Conservation (phyloP, 2,797 vertebrate genomes). For the Percopsis omiscomaycus region DNA sequence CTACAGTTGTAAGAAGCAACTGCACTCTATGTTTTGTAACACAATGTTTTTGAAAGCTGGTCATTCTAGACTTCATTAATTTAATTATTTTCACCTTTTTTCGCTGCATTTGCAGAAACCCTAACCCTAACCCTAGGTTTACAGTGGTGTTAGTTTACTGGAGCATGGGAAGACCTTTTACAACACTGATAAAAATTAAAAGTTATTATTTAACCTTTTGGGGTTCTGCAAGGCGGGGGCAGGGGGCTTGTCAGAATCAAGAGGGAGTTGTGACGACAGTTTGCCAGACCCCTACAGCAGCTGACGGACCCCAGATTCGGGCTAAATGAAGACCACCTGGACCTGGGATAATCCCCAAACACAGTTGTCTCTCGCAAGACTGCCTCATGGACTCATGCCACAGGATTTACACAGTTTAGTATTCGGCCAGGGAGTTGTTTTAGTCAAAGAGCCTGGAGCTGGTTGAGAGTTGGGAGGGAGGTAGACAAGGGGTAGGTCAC, state of each 20-base stretch:
- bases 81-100: no score
- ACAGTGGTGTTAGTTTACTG: no score
- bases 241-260: background rate
- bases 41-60: no score
- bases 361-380: slow-evolving; percentile 47
- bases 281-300: slow-evolving; percentile 50
- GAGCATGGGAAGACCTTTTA: no score
- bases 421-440: slow-evolving; percentile 58
- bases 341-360: slow-evolving; percentile 67
- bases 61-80: no score
- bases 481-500: slow-evolving; percentile 34
- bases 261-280: slow-evolving; percentile 42
- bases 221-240: background rate
- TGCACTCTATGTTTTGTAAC: no score
- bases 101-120: no score
- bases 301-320: slow-evolving; percentile 43
- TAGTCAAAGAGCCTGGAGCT: slow-evolving; percentile 22
- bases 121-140: no score
- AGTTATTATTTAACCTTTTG: no score
- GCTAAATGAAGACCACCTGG: slow-evolving; percentile 78
- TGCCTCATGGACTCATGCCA: slow-evolving; percentile 61
- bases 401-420: slow-evolving; percentile 60
- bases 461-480: slow-evolving; percentile 12
- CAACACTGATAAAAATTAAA: no score
- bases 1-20: no score